phyloP scores from a whole-genome alignment of 2,888 invertebrate genomes.

The Mesoligia furuncula region DNA sequence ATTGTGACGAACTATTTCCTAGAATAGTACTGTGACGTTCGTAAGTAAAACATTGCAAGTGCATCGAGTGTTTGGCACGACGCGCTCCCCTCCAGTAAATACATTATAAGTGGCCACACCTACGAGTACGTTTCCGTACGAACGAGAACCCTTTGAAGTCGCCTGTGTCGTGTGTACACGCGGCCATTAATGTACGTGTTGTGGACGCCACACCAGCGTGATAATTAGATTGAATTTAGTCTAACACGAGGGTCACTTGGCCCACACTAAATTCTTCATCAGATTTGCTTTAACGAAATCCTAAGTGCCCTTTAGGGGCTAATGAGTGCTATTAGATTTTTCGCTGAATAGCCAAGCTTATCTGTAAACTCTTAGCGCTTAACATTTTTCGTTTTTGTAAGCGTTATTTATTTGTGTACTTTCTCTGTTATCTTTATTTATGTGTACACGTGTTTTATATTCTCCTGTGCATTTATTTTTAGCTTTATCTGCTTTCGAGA shows the following conservation, averaged over 20 bases:
- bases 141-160: slow-evolving; percentile 61
- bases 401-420: slow-evolving; percentile 21
- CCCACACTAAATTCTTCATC: slow-evolving; percentile 56
- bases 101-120: slow-evolving; percentile 54
- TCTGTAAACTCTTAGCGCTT: slow-evolving; percentile 25
- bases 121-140: slow-evolving; percentile 49
- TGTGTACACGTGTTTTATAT: slow-evolving; percentile 11
- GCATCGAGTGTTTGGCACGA: slow-evolving; percentile 46
- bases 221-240: slow-evolving; percentile 69
- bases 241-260: slow-evolving; percentile 57
- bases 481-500: slow-evolving; percentile 16
- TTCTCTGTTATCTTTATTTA: slow-evolving; percentile 15
- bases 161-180: slow-evolving; percentile 56
- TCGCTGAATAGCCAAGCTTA: slow-evolving; percentile 22
- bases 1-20: slow-evolving; percentile 45
- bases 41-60: slow-evolving; percentile 46
- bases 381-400: slow-evolving; percentile 23
- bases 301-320: slow-evolving; percentile 55
- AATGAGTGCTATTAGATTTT: slow-evolving; percentile 40
- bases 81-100: slow-evolving; percentile 40
- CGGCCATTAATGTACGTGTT: slow-evolving; percentile 47
- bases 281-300: slow-evolving; percentile 50
- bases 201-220: slow-evolving; percentile 55
- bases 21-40: slow-evolving; percentile 34
- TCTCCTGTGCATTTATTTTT: slow-evolving; percentile 21